A percentile compares a stretch with the other conserved stretches of the same genome.
Evolutionary conservation across 2,113 vertebrate genomes (phyloP).

Genomic region (Garra rufa): DNA sequence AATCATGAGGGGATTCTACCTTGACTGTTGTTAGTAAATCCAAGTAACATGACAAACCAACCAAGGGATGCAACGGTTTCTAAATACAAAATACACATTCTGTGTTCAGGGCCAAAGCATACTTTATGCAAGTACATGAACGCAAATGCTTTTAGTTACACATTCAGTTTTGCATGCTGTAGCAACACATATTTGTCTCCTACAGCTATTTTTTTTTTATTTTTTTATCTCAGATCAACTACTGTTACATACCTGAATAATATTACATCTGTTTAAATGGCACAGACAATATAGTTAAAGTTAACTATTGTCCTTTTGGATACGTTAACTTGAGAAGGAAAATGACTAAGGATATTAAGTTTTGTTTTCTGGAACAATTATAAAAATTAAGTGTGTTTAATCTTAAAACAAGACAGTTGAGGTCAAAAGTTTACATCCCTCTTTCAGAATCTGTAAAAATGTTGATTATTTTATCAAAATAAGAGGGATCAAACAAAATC

Average conservation of each 20-base stretch:
- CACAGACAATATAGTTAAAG: no score
- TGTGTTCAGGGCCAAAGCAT: not conserved
- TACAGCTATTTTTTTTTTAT: no score
- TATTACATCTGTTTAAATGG: no score
- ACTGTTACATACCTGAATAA: not conserved
- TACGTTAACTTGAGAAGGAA: not conserved
- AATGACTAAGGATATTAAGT: not conserved
- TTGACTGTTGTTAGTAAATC: conserved; percentile 42
- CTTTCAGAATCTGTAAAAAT: no score
- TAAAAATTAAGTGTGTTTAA: not conserved
- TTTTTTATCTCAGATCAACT: not conserved
- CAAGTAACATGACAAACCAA: conserved; percentile 23
- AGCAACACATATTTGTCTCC: not conserved
- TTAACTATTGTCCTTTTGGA: no score
- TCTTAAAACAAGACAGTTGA: not conserved
- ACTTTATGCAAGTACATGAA: conserved; percentile 10
- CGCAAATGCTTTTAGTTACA: not conserved
- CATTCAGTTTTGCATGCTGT: not conserved
- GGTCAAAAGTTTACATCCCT: no score
- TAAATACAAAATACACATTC: not conserved
- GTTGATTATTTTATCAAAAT: no score
- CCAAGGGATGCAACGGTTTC: not conserved
- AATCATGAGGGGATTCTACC: conserved; percentile 45
- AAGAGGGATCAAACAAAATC: no score
- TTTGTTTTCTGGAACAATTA: not conserved